Conservation (phyloP, 2,888 invertebrate species). For the Campaea margaritaria region DNA sequence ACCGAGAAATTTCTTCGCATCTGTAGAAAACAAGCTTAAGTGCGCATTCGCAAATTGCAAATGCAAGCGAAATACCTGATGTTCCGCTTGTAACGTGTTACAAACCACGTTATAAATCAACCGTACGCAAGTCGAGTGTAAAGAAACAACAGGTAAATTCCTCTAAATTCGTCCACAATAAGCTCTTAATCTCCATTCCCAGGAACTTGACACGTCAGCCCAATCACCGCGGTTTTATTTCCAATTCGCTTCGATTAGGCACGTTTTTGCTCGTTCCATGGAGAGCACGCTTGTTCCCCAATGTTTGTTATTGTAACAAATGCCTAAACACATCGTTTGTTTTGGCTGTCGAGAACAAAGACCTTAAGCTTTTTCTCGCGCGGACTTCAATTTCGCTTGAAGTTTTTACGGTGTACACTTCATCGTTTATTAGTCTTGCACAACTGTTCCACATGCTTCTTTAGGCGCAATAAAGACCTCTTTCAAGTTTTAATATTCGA, state of each 20-base stretch:
- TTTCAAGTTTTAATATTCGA: conserved; percentile 42
- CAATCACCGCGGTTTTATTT: conserved; percentile 64
- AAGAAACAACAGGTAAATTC: conserved; percentile 56
- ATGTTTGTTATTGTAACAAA: conserved; percentile 79
- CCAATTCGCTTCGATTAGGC: conserved; percentile 68
- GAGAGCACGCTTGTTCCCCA: conserved; percentile 54
- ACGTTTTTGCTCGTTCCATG: conserved; percentile 65
- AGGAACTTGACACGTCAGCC: conserved; percentile 67
- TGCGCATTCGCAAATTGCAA: conserved; percentile 34
- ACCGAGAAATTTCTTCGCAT: conserved; percentile 14
- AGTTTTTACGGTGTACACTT: conserved; percentile 68
- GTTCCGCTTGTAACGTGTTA: conserved; percentile 27
- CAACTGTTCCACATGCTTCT: conserved; percentile 56
- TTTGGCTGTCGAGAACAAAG: conserved; percentile 82
- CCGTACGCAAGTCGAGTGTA: conserved; percentile 28
- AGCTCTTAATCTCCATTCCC: conserved; percentile 69
- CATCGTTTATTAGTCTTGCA: conserved; percentile 59
- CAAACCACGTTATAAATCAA: conserved; percentile 41
- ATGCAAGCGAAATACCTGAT: conserved; percentile 30
- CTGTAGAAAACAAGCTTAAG: conserved; percentile 29
- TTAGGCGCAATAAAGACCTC: conserved; percentile 46
- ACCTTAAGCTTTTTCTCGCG: conserved; percentile 65
- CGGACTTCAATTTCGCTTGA: conserved; percentile 64
- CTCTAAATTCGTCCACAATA: conserved; percentile 68
- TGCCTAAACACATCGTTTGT: conserved; percentile 76